Percentiles rank a stretch among this genome's conserved stretches.
phyloP scores from a whole-genome alignment of 2,888 invertebrate genomes.

The Trypoxylon attenuatum region DNA sequence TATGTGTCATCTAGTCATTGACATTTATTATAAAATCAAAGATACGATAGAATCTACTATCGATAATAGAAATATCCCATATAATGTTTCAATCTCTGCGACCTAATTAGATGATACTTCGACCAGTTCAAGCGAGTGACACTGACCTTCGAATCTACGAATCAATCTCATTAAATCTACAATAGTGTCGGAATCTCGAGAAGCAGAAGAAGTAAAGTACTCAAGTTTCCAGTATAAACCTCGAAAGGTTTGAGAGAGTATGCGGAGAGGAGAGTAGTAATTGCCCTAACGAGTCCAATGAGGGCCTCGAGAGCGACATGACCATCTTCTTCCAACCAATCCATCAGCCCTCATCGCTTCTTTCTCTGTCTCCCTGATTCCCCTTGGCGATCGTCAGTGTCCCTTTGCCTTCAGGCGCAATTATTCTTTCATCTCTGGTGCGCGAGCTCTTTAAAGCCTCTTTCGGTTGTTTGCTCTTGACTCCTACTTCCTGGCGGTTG shows the following conservation, averaged over 20 bases:
- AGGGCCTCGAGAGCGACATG: slow-evolving; percentile 23
- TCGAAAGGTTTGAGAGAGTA: slow-evolving; percentile 32
- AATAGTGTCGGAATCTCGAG: neutral
- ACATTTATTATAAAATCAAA: no score
- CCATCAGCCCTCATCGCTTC: neutral
- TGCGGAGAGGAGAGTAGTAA: slow-evolving; percentile 21
- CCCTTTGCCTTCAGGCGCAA: slow-evolving; percentile 15
- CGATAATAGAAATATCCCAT: no score
- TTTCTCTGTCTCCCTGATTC: neutral
- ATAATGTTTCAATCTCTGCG: no score
- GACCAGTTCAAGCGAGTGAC: no score
- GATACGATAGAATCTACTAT: no score
- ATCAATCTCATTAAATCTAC: no score
- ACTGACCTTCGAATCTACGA: no score
- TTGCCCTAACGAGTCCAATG: slow-evolving; percentile 49
- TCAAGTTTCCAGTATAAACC: slow-evolving; percentile 31
- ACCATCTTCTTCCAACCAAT: slow-evolving; percentile 3
- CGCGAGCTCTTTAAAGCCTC: slow-evolving; percentile 27
- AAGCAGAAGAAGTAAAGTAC: neutral
- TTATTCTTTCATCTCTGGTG: slow-evolving; percentile 35
- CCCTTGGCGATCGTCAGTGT: neutral
- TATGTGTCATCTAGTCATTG: no score
- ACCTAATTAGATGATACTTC: no score
- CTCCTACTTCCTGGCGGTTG: slow-evolving; percentile 47
- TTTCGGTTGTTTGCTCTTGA: slow-evolving; percentile 44